These are phyloP conservation scores for Antedon mediterranea DNA, from an alignment of 53 echinoderm and acorn worm genomes.

Conservation along the genomic window DNA sequence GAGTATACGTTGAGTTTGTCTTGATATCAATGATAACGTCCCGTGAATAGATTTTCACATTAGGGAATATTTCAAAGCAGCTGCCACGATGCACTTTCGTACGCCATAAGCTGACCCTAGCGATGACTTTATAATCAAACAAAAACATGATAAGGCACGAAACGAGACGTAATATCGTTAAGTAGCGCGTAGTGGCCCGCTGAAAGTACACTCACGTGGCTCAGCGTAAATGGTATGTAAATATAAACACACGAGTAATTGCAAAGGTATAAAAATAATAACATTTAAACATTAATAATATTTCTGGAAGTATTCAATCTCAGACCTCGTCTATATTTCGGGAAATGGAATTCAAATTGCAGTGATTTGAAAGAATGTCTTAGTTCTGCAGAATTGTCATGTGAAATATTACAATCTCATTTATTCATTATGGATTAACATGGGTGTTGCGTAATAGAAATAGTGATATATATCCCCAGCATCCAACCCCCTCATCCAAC, in stretches of 20 bases:
- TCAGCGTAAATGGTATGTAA: not conserved
- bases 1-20: not conserved
- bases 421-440: no score
- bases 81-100: not conserved
- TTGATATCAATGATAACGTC: not conserved
- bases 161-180: not conserved
- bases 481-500: no score
- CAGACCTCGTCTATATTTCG: no score
- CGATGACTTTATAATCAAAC: not conserved
- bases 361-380: no score
- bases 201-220: not conserved
- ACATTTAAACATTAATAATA: no score
- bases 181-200: not conserved
- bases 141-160: not conserved
- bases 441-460: no score
- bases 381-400: no score
- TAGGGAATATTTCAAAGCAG: not conserved
- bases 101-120: not conserved
- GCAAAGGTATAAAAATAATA: no score
- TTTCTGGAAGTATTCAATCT: no score
- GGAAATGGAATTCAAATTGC: no score
- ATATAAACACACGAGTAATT: not conserved
- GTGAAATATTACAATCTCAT: no score
- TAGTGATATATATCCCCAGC: no score
- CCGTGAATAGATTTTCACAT: not conserved